Evolutionary conservation across 2,888 invertebrate species (phyloP), one percentile per base, ranked within the genome.

Genomic region (Temnothorax ravouxi): DNA sequence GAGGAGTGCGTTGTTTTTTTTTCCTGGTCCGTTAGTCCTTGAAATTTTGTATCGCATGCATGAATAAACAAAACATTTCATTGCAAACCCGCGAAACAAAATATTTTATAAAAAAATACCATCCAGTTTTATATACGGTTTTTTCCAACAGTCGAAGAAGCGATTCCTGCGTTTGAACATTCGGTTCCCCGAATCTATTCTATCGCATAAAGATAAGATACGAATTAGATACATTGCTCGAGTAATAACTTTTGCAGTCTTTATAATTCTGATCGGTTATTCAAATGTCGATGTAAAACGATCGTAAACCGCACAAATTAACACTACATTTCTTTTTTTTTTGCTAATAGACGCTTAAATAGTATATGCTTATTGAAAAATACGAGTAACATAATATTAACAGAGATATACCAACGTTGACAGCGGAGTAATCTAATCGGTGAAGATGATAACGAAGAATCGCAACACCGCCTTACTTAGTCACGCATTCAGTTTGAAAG

Each of bases 21-120:
- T 80, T 80, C 47, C 29, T 80, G 74, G 74, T 72, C 74, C 72
- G 79, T 80, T 80, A 80, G 59, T 74, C 25, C 38, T 80, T 80
- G 75, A 80, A 80, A 80, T 80, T 80, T 80, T 80, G 79, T 80
- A 80, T 80, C 75, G 79, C 79, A 72, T 80, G 74, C 79, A 72
- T 80, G 79, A 80, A 80, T 80, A 80, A 80, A 80, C 79, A 13
- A 72, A 15, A 74, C 74, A 72, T 80, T 74, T 80, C 74, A 79
- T 72, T 74, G 79, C 79, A 80, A 59, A 52, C n/a, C 13, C 29
- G 15, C 50, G 34, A 34, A 62, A n/a, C 29, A 18, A 66, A n/a
- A 76, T 13, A 41, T 52, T 38, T 25, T 29, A 54, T 54, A 41
- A 25, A 15, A 41, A 25, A 15, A n/a, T 44, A 34, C 18, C 72